Conservation (phyloP, 2,113 vertebrate genomes). For the Menidia beryllina region DNA sequence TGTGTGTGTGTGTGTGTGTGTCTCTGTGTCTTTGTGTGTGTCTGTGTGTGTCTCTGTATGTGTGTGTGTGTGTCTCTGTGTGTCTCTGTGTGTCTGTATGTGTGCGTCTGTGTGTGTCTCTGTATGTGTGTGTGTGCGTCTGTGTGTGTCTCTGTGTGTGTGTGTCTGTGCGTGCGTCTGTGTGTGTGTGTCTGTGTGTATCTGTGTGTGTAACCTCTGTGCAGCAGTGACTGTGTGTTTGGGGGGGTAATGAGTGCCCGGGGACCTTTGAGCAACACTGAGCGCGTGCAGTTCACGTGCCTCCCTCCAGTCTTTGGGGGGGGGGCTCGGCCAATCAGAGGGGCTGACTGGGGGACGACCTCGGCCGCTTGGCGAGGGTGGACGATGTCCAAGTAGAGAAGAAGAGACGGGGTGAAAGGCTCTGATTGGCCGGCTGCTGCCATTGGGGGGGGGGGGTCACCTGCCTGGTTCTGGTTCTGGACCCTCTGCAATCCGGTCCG, state of each 20-base stretch:
- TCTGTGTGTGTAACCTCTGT: conserved; percentile 50
- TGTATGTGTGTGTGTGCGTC: background rate
- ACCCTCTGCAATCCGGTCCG: too few species aligned
- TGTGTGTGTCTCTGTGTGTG: background rate
- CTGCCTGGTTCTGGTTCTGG: too few species aligned
- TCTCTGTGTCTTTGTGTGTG: too few species aligned
- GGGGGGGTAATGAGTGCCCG: conserved; percentile 23
- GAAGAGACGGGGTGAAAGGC: conserved; percentile 8
- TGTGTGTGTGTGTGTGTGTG: too few species aligned
- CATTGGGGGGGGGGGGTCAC: too few species aligned
- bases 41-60: too few species aligned
- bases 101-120: too few species aligned
- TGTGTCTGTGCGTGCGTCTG: conserved; percentile 28
- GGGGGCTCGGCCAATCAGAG: conserved; percentile 12
- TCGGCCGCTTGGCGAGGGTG: background rate
- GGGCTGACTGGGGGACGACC: conserved; percentile 31
- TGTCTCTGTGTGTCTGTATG: too few species aligned
- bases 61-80: too few species aligned
- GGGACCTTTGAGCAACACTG: conserved; percentile 67
- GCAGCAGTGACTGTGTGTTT: conserved; percentile 33
- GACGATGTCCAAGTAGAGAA: conserved; percentile 2
- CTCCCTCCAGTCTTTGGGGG: background rate
- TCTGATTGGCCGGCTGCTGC: conserved; percentile 40
- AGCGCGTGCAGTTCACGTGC: conserved; percentile 50
- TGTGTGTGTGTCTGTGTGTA: background rate